Percentiles rank a stretch among this genome's conserved stretches.
These are phyloP conservation scores for Cephus rjabovi DNA, from an alignment of 2,888 invertebrate genomes.

Conservation along the genomic window DNA sequence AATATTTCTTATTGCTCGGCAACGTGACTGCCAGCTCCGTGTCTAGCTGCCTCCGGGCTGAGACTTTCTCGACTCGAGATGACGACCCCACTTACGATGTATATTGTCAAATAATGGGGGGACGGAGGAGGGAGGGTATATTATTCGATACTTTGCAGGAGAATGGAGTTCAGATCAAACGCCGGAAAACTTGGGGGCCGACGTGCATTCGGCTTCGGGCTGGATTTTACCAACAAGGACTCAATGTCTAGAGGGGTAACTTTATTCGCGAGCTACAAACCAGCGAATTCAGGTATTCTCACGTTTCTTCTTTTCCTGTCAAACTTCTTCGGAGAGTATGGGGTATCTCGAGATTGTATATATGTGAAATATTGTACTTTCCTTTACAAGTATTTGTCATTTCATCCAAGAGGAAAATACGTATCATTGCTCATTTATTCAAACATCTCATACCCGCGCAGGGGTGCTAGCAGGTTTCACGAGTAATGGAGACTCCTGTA, in stretches of 20 bases:
- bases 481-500: neutral
- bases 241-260: neutral
- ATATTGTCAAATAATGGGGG: constrained; percentile 26
- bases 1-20: constrained; percentile 53
- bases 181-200: constrained; percentile 9
- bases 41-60: constrained; percentile 28
- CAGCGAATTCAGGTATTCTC: neutral
- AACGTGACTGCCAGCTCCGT: constrained; percentile 19
- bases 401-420: neutral
- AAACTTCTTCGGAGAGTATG: neutral
- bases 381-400: neutral
- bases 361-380: neutral
- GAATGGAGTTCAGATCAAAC: constrained; percentile 27
- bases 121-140: neutral
- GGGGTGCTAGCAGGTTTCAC: neutral
- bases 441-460: neutral
- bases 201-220: constrained; percentile 10
- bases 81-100: constrained; percentile 23
- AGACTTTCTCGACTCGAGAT: constrained; percentile 19
- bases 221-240: neutral
- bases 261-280: neutral
- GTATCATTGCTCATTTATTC: neutral
- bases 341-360: neutral
- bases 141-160: constrained; percentile 33
- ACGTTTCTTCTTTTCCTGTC: neutral